These are phyloP conservation scores for Eublepharis macularius DNA, from an alignment of 2,113 vertebrate species.

Conservation along the genomic window DNA sequence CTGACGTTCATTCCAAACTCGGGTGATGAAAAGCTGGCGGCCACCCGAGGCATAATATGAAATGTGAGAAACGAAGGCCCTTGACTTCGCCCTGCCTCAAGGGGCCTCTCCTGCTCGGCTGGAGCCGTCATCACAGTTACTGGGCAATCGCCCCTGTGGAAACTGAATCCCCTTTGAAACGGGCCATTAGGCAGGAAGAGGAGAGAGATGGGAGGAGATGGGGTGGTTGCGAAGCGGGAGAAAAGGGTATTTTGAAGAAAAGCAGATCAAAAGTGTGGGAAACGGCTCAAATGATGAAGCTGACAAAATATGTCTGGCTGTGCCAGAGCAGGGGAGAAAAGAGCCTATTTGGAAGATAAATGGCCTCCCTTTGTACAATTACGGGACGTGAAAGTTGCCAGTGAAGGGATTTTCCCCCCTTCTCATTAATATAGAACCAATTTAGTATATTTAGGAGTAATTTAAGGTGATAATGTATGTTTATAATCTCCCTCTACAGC, in stretches of 20 bases:
- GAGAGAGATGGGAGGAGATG: not conserved
- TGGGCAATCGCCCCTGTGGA: not conserved
- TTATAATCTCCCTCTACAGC: too few species aligned
- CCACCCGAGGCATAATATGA: not conserved
- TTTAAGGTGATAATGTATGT: too few species aligned
- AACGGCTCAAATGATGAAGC: not conserved
- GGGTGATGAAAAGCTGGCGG: not conserved
- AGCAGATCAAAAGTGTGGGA: not conserved
- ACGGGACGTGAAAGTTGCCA: not conserved
- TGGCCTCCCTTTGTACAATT: not conserved
- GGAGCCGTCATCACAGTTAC: not conserved
- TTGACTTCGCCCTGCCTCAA: not conserved
- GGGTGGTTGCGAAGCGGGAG: not conserved
- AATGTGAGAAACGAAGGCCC: not conserved
- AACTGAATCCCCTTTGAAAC: not conserved
- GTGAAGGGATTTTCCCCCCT: not conserved
- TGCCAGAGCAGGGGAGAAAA: not conserved
- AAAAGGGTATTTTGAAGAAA: conserved; percentile 1
- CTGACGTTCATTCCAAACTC: not conserved
- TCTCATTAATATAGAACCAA: not conserved
- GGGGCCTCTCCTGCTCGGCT: not conserved
- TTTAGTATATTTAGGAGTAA: not conserved
- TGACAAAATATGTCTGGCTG: not conserved
- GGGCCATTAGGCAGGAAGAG: not conserved
- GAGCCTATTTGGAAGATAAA: not conserved